A percentile compares a stretch with the other conserved stretches of the same genome.
phyloP scores from a whole-genome alignment of 2,888 invertebrate species.

The Caenorhabditis uteleia region DNA sequence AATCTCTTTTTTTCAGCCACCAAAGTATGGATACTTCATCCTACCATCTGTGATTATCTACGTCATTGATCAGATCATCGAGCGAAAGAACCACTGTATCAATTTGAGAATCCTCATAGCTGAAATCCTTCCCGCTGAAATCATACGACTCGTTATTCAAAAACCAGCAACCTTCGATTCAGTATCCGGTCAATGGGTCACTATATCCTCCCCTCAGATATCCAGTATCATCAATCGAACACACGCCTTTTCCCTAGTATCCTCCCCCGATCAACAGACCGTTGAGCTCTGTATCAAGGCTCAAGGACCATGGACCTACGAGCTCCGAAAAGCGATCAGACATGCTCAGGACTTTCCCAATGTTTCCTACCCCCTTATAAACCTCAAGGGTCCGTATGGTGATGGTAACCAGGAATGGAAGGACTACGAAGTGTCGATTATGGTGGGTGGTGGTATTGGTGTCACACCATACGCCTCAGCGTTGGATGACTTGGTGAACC shows the following conservation, averaged over 20 bases:
- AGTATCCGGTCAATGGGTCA: slow-evolving; percentile 75
- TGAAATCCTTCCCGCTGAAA: slow-evolving; percentile 83
- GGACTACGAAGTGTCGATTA: slow-evolving; percentile 89
- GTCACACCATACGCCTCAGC: slow-evolving; percentile 97
- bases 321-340: slow-evolving; percentile 78
- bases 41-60: slow-evolving; percentile 88
- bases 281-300: slow-evolving; percentile 90
- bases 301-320: slow-evolving; percentile 90
- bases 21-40: slow-evolving; percentile 90
- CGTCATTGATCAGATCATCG: slow-evolving; percentile 85
- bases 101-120: slow-evolving; percentile 89
- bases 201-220: slow-evolving; percentile 88
- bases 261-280: slow-evolving; percentile 92
- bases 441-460: slow-evolving; percentile 96
- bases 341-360: slow-evolving; percentile 51
- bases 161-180: slow-evolving; percentile 93
- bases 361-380: slow-evolving; percentile 59
- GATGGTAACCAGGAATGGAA: slow-evolving; percentile 88
- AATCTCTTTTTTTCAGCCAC: slow-evolving; percentile 73
- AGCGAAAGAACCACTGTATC: slow-evolving; percentile 66
- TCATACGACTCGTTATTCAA: slow-evolving; percentile 82
- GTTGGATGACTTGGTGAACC: slow-evolving; percentile 84
- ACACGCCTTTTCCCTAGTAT: slow-evolving; percentile 92
- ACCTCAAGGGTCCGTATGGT: slow-evolving; percentile 93
- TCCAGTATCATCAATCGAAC: slow-evolving; percentile 85